phyloP scores from a whole-genome alignment of 1,140 invertebrate genomes.

The Solenopsis invicta region DNA sequence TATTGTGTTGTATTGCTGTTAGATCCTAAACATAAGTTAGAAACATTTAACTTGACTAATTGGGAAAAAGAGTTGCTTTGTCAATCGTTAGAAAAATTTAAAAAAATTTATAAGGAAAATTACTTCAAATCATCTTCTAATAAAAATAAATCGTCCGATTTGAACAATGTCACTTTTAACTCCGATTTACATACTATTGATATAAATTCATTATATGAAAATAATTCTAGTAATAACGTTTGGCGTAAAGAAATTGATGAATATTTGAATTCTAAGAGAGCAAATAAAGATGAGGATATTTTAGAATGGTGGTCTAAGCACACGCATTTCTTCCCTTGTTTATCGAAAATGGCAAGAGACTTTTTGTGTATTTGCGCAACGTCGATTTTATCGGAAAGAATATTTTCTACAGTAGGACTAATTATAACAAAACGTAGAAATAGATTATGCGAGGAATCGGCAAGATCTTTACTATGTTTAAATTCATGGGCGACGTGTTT shows the following conservation, averaged over 20 bases:
- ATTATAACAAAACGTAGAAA: too few species aligned
- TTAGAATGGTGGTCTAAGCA: slow-evolving; percentile 5
- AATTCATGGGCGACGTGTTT: too few species aligned
- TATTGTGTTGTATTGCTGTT: neutral
- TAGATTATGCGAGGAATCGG: too few species aligned
- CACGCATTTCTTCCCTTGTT: neutral
- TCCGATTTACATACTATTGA: neutral
- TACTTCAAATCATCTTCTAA: neutral
- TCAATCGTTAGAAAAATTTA: neutral
- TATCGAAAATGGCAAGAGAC: neutral
- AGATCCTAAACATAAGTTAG: slow-evolving; percentile 4
- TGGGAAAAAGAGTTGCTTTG: neutral
- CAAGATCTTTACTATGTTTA: too few species aligned
- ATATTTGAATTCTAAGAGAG: slow-evolving; percentile 16
- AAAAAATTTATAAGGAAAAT: neutral
- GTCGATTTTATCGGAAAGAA: too few species aligned
- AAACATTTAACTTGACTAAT: neutral
- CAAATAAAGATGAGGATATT: neutral
- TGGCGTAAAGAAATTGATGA: slow-evolving; percentile 1
- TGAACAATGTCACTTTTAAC: neutral
- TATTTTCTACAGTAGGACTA: too few species aligned
- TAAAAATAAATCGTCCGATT: neutral
- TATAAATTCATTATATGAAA: slow-evolving; percentile 1
- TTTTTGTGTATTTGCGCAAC: too few species aligned
- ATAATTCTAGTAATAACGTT: neutral